phyloP scores from a whole-genome alignment of 2,888 invertebrate species.

The Pterostichus niger region DNA sequence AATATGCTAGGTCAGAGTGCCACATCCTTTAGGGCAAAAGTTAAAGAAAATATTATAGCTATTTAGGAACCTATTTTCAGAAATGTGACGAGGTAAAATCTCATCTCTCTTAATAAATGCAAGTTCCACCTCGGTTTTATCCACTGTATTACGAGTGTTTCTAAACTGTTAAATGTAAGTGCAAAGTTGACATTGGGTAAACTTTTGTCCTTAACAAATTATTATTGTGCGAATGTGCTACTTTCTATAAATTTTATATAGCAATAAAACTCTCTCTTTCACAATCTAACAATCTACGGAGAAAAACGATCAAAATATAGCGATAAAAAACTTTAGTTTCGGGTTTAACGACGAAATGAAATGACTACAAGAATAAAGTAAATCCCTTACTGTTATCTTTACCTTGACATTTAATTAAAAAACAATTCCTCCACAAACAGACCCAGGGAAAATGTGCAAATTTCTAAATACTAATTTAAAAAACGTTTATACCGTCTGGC shows the following conservation, averaged over 20 bases:
- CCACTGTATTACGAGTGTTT: neutral
- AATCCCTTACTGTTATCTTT: neutral
- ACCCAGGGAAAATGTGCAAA: constrained; percentile 14
- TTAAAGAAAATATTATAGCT: too few relatives aligned
- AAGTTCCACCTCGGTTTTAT: too few relatives aligned
- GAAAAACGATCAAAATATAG: constrained; percentile 32
- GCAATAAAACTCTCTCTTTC: neutral
- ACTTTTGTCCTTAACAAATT: constrained; percentile 12
- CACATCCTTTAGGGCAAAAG: too few relatives aligned
- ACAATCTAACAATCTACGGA: neutral
- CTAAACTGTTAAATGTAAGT: neutral
- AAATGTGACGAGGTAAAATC: too few relatives aligned
- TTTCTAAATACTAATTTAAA: constrained; percentile 27
- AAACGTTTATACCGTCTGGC: neutral
- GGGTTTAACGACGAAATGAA: neutral
- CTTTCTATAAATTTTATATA: constrained; percentile 23
- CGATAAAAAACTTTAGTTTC: constrained; percentile 26
- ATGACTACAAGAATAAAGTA: neutral
- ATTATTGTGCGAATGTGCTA: constrained; percentile 11
- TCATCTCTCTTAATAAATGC: too few relatives aligned
- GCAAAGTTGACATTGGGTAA: neutral
- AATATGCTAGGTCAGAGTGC: too few relatives aligned
- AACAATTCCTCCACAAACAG: neutral
- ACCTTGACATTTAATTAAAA: constrained; percentile 1
- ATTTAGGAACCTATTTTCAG: too few relatives aligned